These are phyloP conservation scores for Drosophila melanica DNA, from an alignment of 1,140 invertebrate genomes.

Conservation along the genomic window DNA sequence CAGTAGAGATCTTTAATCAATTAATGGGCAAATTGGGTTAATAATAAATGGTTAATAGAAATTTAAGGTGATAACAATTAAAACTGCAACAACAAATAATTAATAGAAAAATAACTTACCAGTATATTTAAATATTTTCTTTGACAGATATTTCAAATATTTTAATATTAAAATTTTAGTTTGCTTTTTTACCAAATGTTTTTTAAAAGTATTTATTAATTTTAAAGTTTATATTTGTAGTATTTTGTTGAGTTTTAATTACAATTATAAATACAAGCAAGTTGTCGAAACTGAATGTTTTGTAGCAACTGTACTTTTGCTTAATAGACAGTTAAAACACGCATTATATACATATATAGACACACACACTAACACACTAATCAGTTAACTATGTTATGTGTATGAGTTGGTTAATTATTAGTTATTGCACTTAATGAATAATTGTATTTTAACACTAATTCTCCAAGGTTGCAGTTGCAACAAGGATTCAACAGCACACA, in stretches of 20 bases:
- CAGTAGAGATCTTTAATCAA: too few relatives aligned
- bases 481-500: slow-evolving; percentile 13
- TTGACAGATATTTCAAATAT: background rate
- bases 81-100: too few relatives aligned
- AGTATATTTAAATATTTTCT: background rate
- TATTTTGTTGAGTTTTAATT: background rate
- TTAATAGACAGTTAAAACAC: background rate
- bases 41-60: too few relatives aligned
- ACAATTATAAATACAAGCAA: background rate
- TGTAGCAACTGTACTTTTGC: background rate
- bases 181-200: background rate
- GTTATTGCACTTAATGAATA: background rate
- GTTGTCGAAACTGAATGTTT: background rate
- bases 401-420: slow-evolving; percentile 10
- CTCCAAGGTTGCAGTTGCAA: background rate
- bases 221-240: background rate
- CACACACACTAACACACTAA: slow-evolving; percentile 4
- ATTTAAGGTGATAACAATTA: too few relatives aligned
- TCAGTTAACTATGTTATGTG: background rate
- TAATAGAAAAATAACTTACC: background rate
- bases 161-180: background rate
- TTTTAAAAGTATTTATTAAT: background rate
- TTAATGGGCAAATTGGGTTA: too few relatives aligned
- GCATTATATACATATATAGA: background rate
- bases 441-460: background rate